Base-by-base conservation (phyloP, 1,140 invertebrate species). In the Drosophila sulfurigaster region DNA sequence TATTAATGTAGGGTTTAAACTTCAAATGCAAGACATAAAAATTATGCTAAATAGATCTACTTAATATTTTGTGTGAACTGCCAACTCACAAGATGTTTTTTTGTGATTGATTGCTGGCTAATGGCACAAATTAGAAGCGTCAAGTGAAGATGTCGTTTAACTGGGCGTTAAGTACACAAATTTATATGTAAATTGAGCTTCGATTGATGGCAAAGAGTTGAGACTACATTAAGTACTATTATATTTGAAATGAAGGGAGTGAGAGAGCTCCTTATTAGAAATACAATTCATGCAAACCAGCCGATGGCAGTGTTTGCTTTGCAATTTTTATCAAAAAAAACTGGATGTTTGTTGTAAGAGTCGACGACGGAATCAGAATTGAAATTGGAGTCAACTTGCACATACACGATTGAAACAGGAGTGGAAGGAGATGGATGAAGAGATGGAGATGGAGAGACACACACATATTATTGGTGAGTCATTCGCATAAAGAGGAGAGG, bases 351-450 rank as follows among this genome's bases (percentile, higher is more conserved):
- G 57, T 52, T n/a, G 28, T 15, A 51, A 45, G 43, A 58, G 54
- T 49, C 45, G 45, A 38, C 41, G 67, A 35, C 41, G 68, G 68
- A 56, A 57, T 63, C 52, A 65, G 64, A 73, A 73, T 73, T 73
- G 70, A 68, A 73, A 67, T 73, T 73, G 70, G 70, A 88, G 82
- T 82, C 82, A 74, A 74, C 69, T 66, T 16, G 56, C 56, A 59
- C 28, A 73, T 45, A 71, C 69, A 72, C 20, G 20, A 25, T 25
- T 25, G 69, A 65, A 32, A 68, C 48, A 68, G 10, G 15, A 11
- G 5, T 5, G 15, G 16, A 1, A 7, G 46, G 15, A 52, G 25
- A 2, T 10, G 11, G 20, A 25, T 4, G 7, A n/a, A 13, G 49
- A n/a, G 57, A 5, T 16, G 3, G 30, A 32, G 46, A 8, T 8